Percentiles rank a stretch among this genome's conserved stretches.
phyloP scores from a whole-genome alignment of 2,888 invertebrate genomes.

The Vannuccia rotundouncinata region DNA sequence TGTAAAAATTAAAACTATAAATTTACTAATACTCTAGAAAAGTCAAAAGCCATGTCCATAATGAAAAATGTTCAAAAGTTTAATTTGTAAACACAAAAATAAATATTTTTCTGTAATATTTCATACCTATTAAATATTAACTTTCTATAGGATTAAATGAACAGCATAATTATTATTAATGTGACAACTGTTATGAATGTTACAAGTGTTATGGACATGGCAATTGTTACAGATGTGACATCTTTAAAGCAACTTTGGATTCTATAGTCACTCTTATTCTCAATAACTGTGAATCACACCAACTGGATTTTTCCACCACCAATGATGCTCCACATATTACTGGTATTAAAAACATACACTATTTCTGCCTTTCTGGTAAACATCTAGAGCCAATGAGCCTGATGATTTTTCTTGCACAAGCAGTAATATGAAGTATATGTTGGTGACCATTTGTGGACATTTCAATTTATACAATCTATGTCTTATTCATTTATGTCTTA shows the following conservation, averaged over 20 bases:
- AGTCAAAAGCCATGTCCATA: background rate
- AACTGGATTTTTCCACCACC: too few species aligned
- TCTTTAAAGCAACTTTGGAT: too few species aligned
- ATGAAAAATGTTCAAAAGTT: constrained; percentile 20
- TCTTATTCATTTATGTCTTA: too few species aligned
- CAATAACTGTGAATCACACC: too few species aligned
- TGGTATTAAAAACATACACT: background rate
- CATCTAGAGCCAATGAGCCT: background rate
- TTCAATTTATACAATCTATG: too few species aligned
- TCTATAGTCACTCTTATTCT: too few species aligned
- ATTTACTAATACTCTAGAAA: constrained; percentile 21
- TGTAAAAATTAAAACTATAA: background rate
- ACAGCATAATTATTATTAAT: constrained; percentile 19
- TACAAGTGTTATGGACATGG: background rate
- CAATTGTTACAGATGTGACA: background rate
- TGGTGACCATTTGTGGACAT: too few species aligned
- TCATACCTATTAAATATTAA: constrained; percentile 8
- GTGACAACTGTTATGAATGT: constrained; percentile 15
- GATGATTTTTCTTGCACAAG: background rate
- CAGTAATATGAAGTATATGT: too few species aligned
- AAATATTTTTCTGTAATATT: background rate
- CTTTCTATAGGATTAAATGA: constrained; percentile 20
- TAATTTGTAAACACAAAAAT: background rate
- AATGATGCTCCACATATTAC: too few species aligned
- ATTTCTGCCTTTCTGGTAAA: background rate